Conservation (phyloP, 1,140 invertebrate genomes). For the Eupeodes corollae region DNA sequence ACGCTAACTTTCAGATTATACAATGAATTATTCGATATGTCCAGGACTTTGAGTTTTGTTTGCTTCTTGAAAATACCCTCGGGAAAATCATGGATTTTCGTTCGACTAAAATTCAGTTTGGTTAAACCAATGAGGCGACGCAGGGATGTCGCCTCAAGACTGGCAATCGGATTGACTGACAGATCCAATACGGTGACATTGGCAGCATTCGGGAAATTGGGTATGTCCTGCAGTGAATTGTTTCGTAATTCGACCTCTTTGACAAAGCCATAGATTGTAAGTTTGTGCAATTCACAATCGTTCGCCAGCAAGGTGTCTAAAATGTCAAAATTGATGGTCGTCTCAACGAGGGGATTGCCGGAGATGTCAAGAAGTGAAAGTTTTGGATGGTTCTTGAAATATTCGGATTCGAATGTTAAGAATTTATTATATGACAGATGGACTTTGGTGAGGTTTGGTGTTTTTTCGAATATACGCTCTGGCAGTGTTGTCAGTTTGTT, state of each 20-base stretch:
- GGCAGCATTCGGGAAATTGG: slow-evolving; percentile 22
- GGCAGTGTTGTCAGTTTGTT: slow-evolving; percentile 21
- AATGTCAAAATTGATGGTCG: slow-evolving; percentile 23
- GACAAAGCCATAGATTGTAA: slow-evolving; percentile 22
- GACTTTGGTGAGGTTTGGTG: slow-evolving; percentile 23
- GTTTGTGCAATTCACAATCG: slow-evolving; percentile 23
- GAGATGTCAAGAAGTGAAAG: slow-evolving; percentile 24
- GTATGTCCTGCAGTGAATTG: slow-evolving; percentile 29
- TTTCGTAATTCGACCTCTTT: slow-evolving; percentile 27
- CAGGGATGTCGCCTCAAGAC: slow-evolving; percentile 24
- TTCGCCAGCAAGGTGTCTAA: slow-evolving; percentile 18
- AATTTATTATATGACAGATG: slow-evolving; percentile 23
- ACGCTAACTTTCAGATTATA: slow-evolving; percentile 29
- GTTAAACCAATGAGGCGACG: slow-evolving; percentile 20
- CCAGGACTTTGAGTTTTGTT: slow-evolving; percentile 22
- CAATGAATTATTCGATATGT: slow-evolving; percentile 26
- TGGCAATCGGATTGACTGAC: slow-evolving; percentile 28
- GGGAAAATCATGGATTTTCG: slow-evolving; percentile 20
- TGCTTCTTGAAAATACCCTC: slow-evolving; percentile 32
- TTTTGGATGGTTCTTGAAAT: slow-evolving; percentile 20
- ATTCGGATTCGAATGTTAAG: slow-evolving; percentile 24
- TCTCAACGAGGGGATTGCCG: slow-evolving; percentile 25
- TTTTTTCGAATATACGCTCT: slow-evolving; percentile 26
- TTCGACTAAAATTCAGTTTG: slow-evolving; percentile 25
- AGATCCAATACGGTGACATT: slow-evolving; percentile 28